Percentiles rank a stretch among this genome's conserved stretches.
These are phyloP conservation scores for Ptychadena robeensis DNA, from an alignment of 2,797 vertebrate species.

Conservation along the genomic window DNA sequence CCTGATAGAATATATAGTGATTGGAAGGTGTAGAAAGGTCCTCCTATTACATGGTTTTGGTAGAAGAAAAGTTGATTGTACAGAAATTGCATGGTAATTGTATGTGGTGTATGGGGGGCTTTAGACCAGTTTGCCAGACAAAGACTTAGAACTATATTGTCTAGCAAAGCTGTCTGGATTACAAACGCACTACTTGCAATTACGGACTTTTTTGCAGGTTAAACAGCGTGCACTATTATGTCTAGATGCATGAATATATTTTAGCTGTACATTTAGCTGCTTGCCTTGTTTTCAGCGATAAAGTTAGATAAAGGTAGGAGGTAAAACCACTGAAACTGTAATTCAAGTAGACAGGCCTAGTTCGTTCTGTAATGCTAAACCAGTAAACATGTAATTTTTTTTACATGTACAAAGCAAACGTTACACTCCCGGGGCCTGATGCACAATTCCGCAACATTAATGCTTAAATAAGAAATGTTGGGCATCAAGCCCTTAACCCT, in stretches of 20 bases:
- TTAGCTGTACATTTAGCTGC: background rate
- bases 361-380: background rate
- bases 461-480: constrained; percentile 14
- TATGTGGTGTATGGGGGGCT: too few relatives aligned
- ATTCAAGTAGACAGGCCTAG: background rate
- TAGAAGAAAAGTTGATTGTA: too few relatives aligned
- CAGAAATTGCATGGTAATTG: too few relatives aligned
- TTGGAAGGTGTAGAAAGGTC: too few relatives aligned
- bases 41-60: too few relatives aligned
- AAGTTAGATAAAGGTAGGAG: background rate
- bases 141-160: too few relatives aligned
- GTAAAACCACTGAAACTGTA: constrained; percentile 5
- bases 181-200: too few relatives aligned
- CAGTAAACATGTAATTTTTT: constrained; percentile 4
- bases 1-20: too few relatives aligned
- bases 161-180: too few relatives aligned
- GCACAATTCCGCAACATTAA: constrained; percentile 22
- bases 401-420: background rate
- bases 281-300: background rate
- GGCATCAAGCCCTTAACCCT: background rate
- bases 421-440: constrained; percentile 10
- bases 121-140: too few relatives aligned
- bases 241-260: background rate
- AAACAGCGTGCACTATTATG: too few relatives aligned
- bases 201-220: too few relatives aligned